Conservation (phyloP, 2,113 vertebrate genomes). For the Larimichthys crocea region DNA sequence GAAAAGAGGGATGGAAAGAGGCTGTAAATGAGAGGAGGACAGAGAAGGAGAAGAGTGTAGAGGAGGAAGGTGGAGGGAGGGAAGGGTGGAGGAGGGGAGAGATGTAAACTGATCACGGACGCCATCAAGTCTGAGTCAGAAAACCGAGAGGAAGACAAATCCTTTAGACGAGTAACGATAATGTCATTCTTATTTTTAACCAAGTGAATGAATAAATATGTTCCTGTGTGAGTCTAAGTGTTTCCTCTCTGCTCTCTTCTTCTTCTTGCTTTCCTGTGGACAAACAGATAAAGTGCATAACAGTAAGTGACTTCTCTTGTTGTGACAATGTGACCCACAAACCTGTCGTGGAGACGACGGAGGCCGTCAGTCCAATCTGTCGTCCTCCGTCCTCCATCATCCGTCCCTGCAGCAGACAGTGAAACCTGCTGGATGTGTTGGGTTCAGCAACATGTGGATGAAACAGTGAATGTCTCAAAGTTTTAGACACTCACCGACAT, state of each 20-base stretch:
- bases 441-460: background rate
- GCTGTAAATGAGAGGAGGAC: background rate
- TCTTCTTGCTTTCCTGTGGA: slow-evolving; percentile 59
- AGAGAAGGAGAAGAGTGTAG: background rate
- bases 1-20: background rate
- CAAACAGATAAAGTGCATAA: slow-evolving; percentile 72
- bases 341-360: background rate
- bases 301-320: slow-evolving; percentile 73
- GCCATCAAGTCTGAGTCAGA: slow-evolving; percentile 46
- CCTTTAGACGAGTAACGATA: background rate
- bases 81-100: background rate
- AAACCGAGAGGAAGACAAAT: background rate
- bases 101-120: slow-evolving; percentile 48
- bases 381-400: background rate
- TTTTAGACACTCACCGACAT: background rate
- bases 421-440: background rate
- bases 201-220: background rate
- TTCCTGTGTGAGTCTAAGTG: slow-evolving; percentile 6
- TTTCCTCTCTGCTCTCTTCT: slow-evolving; percentile 35
- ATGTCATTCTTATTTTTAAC: background rate
- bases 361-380: background rate
- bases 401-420: background rate
- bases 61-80: background rate
- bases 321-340: background rate
- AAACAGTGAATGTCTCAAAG: background rate